Evolutionary conservation across 2,888 invertebrate genomes (phyloP).

Genomic region (Mactromeris polynyma): DNA sequence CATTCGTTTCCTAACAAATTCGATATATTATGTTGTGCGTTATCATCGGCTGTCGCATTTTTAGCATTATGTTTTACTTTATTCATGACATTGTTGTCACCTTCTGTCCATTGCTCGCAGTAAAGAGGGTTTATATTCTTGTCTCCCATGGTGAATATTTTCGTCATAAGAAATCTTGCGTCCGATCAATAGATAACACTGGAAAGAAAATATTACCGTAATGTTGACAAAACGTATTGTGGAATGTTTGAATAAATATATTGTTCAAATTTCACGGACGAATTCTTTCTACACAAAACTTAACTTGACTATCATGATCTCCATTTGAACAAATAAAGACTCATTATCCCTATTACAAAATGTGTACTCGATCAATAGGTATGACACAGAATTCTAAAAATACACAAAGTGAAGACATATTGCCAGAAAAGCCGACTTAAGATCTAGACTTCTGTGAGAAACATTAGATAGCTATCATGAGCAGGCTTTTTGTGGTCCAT

Average conservation of each 20-base stretch:
- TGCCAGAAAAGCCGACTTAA: not conserved
- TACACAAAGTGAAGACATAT: not conserved
- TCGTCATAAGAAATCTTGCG: not conserved
- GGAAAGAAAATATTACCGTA: not conserved
- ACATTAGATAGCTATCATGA: too few relatives aligned
- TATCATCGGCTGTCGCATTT: not conserved
- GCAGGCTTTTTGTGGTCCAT: too few relatives aligned
- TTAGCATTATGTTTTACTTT: not conserved
- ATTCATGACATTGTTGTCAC: not conserved
- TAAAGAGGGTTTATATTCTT: not conserved
- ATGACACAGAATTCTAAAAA: not conserved
- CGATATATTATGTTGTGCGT: not conserved
- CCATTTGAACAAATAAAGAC: not conserved
- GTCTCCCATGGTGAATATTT: not conserved
- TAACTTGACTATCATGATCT: not conserved
- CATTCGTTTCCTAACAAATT: not conserved
- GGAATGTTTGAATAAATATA: constrained; percentile 1
- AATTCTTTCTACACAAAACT: not conserved
- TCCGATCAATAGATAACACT: not conserved
- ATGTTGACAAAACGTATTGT: constrained; percentile 20
- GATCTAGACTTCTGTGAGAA: too few relatives aligned
- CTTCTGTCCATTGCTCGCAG: not conserved
- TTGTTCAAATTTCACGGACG: constrained; percentile 17
- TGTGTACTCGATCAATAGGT: not conserved
- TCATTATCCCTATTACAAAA: not conserved